phyloP scores from a whole-genome alignment of 2,888 invertebrate genomes.

The Stictocephala bisonia region DNA sequence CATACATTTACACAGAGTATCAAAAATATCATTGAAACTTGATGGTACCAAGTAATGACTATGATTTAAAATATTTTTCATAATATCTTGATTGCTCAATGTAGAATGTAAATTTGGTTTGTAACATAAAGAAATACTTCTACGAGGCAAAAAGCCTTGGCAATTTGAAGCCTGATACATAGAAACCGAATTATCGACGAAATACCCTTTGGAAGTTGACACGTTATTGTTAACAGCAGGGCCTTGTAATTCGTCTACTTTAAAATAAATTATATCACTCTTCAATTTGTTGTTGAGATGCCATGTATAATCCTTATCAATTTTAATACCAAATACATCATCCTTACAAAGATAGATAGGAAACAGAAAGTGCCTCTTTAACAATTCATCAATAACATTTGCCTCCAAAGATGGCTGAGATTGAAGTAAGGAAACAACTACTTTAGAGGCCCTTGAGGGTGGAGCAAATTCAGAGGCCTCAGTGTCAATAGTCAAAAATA shows the following conservation, averaged over 20 bases:
- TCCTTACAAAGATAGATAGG: slow-evolving; percentile 72
- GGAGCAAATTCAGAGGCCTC: not conserved
- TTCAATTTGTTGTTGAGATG: not conserved
- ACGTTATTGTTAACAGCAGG: not conserved
- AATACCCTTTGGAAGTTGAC: not conserved
- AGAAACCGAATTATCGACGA: slow-evolving; percentile 6
- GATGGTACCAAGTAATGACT: not conserved
- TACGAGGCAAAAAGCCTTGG: slow-evolving; percentile 4
- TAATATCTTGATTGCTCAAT: not conserved
- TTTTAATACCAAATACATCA: slow-evolving; percentile 11
- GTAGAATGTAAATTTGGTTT: not conserved
- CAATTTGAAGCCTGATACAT: not conserved
- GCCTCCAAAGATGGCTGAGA: not conserved
- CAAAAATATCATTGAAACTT: not conserved
- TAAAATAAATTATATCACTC: slow-evolving; percentile 10
- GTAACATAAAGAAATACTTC: not conserved
- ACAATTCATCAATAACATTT: slow-evolving; percentile 60
- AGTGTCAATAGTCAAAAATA: too few relatives aligned
- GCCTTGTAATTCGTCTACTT: slow-evolving; percentile 14
- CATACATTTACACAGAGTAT: not conserved
- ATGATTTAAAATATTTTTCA: not conserved
- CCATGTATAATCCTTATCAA: not conserved
- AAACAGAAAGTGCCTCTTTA: slow-evolving; percentile 75
- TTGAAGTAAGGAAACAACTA: not conserved
- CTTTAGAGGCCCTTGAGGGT: slow-evolving; percentile 10